Evolutionary conservation across 2,797 vertebrate species (phyloP).

Genomic region (Typhlichthys subterraneus): DNA sequence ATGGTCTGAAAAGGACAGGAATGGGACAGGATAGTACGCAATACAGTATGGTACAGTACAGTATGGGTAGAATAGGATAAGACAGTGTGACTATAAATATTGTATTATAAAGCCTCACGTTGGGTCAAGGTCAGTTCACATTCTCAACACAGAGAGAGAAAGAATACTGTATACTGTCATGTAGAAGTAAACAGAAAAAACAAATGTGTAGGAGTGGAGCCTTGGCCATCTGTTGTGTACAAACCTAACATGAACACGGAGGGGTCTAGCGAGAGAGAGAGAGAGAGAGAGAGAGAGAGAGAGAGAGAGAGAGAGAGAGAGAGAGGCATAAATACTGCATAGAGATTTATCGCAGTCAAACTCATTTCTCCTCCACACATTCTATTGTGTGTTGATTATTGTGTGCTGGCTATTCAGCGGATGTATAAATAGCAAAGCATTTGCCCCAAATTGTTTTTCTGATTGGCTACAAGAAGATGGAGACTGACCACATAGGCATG

Average conservation of each 20-base stretch:
- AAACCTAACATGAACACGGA: conserved; percentile 23
- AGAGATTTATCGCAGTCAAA: conserved; percentile 2
- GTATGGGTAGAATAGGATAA: too few species aligned
- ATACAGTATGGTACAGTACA: too few species aligned
- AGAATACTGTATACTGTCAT: neutral
- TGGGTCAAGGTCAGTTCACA: conserved; percentile 28
- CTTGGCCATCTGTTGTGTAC: conserved; percentile 29
- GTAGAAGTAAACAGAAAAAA: neutral
- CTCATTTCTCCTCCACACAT: conserved; percentile 1
- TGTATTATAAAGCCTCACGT: neutral
- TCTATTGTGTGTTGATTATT: conserved; percentile 7
- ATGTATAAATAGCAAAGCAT: conserved; percentile 39
- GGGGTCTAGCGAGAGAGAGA: neutral
- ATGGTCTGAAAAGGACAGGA: too few species aligned
- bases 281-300: too few species aligned
- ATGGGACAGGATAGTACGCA: too few species aligned
- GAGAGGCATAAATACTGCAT: conserved; percentile 27
- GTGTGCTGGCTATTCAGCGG: conserved; percentile 18
- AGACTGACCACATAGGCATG: neutral
- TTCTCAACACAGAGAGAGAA: conserved; percentile 11
- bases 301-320: too few species aligned
- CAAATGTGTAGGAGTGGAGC: neutral
- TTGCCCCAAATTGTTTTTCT: conserved; percentile 32
- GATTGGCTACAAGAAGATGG: conserved; percentile 20
- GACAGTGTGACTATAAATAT: too few species aligned